These are phyloP conservation scores for human DNA, from an alignment of 2,113 vertebrate species.

Conservation along the genomic window GRCh38 chr5:55960001-55960500, in stretches of 20 bases:
- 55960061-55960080: too few species aligned
- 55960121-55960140: too few species aligned
- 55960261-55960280: background rate
- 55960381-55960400: slow-evolving; percentile 82
- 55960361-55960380: background rate
- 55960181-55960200: background rate
- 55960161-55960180: too few species aligned
- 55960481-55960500: slow-evolving; percentile 88
- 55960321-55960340: background rate
- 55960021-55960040: too few species aligned
- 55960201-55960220: slow-evolving; percentile 9
- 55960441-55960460: slow-evolving; percentile 89
- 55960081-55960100: too few species aligned
- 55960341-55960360: background rate
- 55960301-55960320: background rate
- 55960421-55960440: slow-evolving; percentile 89
- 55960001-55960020: too few species aligned
- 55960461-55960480: slow-evolving; percentile 85
- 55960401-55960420: slow-evolving; percentile 88
- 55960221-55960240: background rate
- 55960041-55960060: too few species aligned
- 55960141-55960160: too few species aligned
- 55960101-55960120: too few species aligned
- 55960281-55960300: background rate
- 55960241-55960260: background rate